Percentiles rank a stretch among this genome's conserved stretches.
phyloP scores from a whole-genome alignment of 2,797 vertebrate species.

The Acipenser transmontanus region DNA sequence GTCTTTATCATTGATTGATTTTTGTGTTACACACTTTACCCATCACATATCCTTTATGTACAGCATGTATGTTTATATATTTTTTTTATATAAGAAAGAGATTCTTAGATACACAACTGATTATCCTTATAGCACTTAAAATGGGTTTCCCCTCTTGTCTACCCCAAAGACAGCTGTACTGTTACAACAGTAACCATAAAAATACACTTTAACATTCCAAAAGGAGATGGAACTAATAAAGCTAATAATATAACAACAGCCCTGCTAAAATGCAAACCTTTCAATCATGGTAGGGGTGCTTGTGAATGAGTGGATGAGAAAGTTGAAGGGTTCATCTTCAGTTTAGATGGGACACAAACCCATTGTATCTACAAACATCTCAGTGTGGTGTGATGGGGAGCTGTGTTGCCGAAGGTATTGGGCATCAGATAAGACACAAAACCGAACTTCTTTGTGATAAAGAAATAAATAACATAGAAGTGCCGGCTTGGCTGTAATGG shows the following conservation, averaged over 20 bases:
- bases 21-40: too few relatives aligned
- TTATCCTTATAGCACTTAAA: too few relatives aligned
- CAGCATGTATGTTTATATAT: too few relatives aligned
- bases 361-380: constrained; percentile 16
- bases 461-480: background rate
- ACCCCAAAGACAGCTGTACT: too few relatives aligned
- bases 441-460: constrained; percentile 1
- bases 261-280: background rate
- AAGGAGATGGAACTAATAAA: constrained; percentile 2
- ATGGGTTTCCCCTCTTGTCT: too few relatives aligned
- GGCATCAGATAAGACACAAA: constrained; percentile 4
- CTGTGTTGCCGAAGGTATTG: background rate
- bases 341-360: constrained; percentile 3
- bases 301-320: background rate
- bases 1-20: too few relatives aligned
- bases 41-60: too few relatives aligned
- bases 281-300: constrained; percentile 10
- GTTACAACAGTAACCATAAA: too few relatives aligned
- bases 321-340: constrained; percentile 6
- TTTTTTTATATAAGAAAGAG: too few relatives aligned
- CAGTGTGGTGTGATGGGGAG: constrained; percentile 12
- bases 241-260: constrained; percentile 4
- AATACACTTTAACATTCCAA: too few relatives aligned
- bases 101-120: too few relatives aligned
- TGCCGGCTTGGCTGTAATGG: too few relatives aligned